Evolutionary conservation across 2,113 vertebrate species (phyloP), one percentile per base, ranked within the genome.

Genomic region (Camelus dromedarius): DNA sequence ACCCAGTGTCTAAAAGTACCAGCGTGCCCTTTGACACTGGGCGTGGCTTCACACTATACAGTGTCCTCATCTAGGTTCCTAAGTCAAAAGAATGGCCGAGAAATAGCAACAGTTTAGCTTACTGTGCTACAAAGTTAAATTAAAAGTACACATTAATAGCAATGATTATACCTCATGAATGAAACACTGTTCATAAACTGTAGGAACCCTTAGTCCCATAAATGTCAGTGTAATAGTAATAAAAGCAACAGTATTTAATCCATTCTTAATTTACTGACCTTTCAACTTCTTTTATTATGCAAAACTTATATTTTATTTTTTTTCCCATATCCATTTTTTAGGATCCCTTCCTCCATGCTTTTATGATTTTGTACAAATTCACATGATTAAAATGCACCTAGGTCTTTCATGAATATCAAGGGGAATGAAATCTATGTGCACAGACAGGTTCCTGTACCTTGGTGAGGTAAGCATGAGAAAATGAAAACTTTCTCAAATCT

Each of bases 91-190:
- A 42, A 84, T 79, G 79, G 48, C 87, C 82, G 92, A 89, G 87
- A 42, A 93, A 96, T 52, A 67, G 93, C 62, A 75, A 85, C 48
- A 89, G 52, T 77, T 89, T 90, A 89, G 64, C 67, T 83, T 79
- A 73, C 35, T 60, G 69, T 96, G 80, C 91, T 82, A 90, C 50
- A 83, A 96, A 96, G 81, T 95, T 64, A 92, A 80, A 93, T 91
- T 72, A 73, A 93, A 96, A 95, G 32, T 79, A 86, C 83, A 69
- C 15, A 46, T 92, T 92, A 96, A 93, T 72, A 96, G 35, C 75
- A 92, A 96, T 52, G 80, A 87, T 96, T 92, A 92, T 93, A 62
- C 73, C 50, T 93, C 87, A 92, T 35, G 76, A 96, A 92, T 86
- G 72, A 96, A 96, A 79, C 26, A 35, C 42, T 46, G 81, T 28